These are phyloP conservation scores for Punctoribates punctum DNA, from an alignment of 2,888 invertebrate species.

Conservation along the genomic window DNA sequence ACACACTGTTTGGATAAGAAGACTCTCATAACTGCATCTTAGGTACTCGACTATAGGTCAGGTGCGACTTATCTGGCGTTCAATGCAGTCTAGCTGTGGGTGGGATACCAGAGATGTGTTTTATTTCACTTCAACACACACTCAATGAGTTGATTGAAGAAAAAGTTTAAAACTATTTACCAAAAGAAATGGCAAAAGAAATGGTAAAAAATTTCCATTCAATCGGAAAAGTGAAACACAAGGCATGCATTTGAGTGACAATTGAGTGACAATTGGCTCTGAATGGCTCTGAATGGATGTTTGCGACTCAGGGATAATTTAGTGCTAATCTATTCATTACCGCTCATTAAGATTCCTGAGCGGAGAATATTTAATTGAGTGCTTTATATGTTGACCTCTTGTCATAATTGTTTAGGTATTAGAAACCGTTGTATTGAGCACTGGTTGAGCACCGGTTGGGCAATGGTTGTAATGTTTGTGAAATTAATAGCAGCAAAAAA, in stretches of 20 bases:
- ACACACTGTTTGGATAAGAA: constrained; percentile 21
- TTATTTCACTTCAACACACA: constrained; percentile 30
- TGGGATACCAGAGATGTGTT: constrained; percentile 13
- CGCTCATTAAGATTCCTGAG: constrained; percentile 6
- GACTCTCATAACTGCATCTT: constrained; percentile 20
- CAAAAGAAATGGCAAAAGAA: not conserved
- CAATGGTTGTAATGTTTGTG: not conserved
- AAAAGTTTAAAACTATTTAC: not conserved
- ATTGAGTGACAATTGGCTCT: not conserved
- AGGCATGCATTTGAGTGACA: not conserved
- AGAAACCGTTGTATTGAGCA: not conserved
- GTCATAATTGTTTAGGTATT: constrained; percentile 29
- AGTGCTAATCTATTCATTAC: constrained; percentile 19
- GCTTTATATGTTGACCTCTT: constrained; percentile 27
- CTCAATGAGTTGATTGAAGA: constrained; percentile 3
- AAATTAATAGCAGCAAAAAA: not conserved
- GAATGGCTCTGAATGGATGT: too few species aligned
- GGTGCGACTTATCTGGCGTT: constrained; percentile 19
- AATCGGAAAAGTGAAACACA: too few species aligned
- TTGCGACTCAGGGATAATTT: not conserved
- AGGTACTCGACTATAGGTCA: constrained; percentile 23
- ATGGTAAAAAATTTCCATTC: too few species aligned
- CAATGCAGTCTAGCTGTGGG: constrained; percentile 7
- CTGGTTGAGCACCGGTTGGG: not conserved
- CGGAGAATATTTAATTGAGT: constrained; percentile 10